phyloP scores from a whole-genome alignment of 2,113 vertebrate species.

The Anser cygnoides region DNA sequence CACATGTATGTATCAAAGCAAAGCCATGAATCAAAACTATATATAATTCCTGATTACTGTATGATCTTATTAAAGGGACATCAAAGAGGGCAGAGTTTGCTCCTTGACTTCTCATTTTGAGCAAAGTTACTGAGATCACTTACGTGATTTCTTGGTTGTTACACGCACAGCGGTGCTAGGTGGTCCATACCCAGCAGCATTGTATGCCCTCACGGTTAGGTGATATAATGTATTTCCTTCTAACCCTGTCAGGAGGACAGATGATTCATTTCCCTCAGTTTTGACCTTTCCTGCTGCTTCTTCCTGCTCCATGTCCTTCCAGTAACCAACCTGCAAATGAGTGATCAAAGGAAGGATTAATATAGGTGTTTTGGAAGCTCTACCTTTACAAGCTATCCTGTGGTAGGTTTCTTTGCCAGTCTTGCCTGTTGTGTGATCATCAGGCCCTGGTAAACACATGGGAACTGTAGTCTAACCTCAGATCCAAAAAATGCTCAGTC shows the following conservation, averaged over 20 bases:
- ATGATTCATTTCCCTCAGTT: slow-evolving; percentile 89
- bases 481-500: background rate
- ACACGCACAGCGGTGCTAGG: slow-evolving; percentile 80
- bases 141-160: slow-evolving; percentile 91
- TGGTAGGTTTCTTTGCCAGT: background rate
- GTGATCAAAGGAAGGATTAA: slow-evolving; percentile 49
- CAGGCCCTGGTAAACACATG: background rate
- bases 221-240: slow-evolving; percentile 91
- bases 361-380: background rate
- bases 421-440: background rate
- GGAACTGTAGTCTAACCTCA: background rate
- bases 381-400: background rate
- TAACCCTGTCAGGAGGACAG: slow-evolving; percentile 85
- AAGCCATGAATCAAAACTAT: slow-evolving; percentile 24
- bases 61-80: background rate
- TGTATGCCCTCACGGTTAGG: slow-evolving; percentile 91
- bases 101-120: background rate
- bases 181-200: slow-evolving; percentile 92
- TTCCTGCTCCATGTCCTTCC: slow-evolving; percentile 90
- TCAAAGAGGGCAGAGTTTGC: background rate
- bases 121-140: slow-evolving; percentile 56
- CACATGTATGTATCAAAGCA: slow-evolving; percentile 33
- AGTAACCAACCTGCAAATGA: slow-evolving; percentile 86
- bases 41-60: background rate
- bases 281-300: slow-evolving; percentile 85